phyloP scores from a whole-genome alignment of 2,888 invertebrate species.

The Calephelis perditalis region DNA sequence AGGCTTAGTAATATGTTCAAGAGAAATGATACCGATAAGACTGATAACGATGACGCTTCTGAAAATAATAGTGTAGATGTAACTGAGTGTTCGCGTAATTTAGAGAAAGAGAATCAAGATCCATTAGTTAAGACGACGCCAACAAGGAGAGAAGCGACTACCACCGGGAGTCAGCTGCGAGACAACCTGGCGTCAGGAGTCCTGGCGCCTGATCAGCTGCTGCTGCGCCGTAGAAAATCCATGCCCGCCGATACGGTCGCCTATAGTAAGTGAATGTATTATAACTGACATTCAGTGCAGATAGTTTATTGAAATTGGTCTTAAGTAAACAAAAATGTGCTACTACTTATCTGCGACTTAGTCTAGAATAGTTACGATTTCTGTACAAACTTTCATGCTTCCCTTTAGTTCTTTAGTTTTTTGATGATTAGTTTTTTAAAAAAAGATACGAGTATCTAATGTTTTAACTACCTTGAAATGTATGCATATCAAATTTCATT shows the following conservation, averaged over 20 bases:
- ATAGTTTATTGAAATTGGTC: too few relatives aligned
- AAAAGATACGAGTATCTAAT: too few relatives aligned
- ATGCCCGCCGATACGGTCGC: constrained; percentile 49
- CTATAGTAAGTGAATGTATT: constrained; percentile 37
- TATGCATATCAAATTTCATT: too few relatives aligned
- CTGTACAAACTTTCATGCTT: too few relatives aligned
- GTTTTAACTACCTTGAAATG: too few relatives aligned
- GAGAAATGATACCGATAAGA: constrained; percentile 40
- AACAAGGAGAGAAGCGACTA: constrained; percentile 32
- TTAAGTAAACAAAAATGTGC: too few relatives aligned
- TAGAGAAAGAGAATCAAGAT: constrained; percentile 36
- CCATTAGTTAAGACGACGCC: constrained; percentile 22
- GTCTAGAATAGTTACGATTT: too few relatives aligned
- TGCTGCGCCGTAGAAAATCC: constrained; percentile 50
- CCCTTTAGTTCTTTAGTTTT: too few relatives aligned
- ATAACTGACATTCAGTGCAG: too few relatives aligned
- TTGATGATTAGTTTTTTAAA: too few relatives aligned
- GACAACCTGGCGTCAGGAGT: constrained; percentile 46
- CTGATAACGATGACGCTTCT: constrained; percentile 41
- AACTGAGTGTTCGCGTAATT: constrained; percentile 33
- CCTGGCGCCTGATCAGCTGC: constrained; percentile 38
- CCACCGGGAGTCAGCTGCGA: constrained; percentile 47
- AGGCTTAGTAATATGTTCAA: constrained; percentile 38
- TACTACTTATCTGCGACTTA: too few relatives aligned
- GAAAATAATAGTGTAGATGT: constrained; percentile 35